These are phyloP conservation scores for Holcopasites calliopsidis DNA, from an alignment of 1,140 invertebrate genomes.

Conservation along the genomic window DNA sequence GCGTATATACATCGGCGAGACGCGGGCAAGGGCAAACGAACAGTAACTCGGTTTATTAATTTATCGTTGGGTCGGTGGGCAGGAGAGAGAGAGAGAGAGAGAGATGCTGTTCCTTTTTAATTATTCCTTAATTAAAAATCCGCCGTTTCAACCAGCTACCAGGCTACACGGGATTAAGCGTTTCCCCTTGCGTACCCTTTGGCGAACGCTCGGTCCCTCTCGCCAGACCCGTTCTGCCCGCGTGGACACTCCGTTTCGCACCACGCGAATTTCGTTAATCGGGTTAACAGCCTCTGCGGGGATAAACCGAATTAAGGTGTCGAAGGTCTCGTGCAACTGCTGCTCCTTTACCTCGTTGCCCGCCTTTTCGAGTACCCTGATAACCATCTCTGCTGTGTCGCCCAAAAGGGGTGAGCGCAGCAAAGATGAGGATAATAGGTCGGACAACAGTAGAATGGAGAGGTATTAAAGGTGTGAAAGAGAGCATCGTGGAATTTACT, in stretches of 20 bases:
- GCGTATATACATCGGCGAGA: constrained; percentile 40
- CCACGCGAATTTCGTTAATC: constrained; percentile 8
- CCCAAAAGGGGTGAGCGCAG: not conserved
- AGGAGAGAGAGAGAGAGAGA: constrained; percentile 33
- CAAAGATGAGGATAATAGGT: not conserved
- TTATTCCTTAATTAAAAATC: constrained; percentile 71
- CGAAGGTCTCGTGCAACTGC: not conserved
- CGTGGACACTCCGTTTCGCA: not conserved
- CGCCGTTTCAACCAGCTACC: constrained; percentile 1
- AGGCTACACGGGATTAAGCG: constrained; percentile 22
- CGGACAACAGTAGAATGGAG: too few relatives aligned
- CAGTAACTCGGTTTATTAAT: constrained; percentile 70
- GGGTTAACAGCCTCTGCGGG: constrained; percentile 9
- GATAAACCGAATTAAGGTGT: constrained; percentile 38
- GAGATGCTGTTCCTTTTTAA: constrained; percentile 67
- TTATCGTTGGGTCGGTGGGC: constrained; percentile 63
- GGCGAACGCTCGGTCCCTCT: not conserved
- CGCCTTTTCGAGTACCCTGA: not conserved
- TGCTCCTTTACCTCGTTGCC: not conserved
- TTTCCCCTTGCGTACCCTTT: not conserved
- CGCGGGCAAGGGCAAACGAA: constrained; percentile 47
- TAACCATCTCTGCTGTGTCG: not conserved
- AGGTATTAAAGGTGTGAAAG: not conserved
- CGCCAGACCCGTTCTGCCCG: not conserved
- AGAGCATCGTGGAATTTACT: not conserved